phyloP scores from a whole-genome alignment of 2,888 invertebrate species.

The Polydrusus cervinus region DNA sequence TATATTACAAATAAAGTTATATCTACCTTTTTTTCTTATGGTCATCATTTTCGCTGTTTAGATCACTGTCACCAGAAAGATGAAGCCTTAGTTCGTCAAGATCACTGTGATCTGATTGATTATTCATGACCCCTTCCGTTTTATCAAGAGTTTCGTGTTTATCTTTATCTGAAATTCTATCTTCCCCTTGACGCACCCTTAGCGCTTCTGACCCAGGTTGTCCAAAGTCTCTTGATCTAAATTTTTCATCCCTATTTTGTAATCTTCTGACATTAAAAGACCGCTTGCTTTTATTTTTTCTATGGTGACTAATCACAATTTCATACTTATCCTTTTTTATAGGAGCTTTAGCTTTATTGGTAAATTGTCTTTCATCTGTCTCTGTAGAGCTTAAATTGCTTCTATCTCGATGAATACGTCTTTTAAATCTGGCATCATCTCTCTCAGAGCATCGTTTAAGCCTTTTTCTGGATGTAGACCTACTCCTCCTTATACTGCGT shows the following conservation, averaged over 20 bases:
- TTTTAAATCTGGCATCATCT: not conserved
- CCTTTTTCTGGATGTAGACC: not conserved
- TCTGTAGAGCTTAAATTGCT: not conserved
- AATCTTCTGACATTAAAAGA: not conserved
- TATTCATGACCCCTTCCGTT: not conserved
- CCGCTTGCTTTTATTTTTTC: not conserved
- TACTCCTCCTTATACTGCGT: not conserved
- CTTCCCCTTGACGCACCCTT: not conserved
- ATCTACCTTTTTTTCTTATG: constrained; percentile 9
- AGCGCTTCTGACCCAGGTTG: not conserved
- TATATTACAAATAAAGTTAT: not conserved
- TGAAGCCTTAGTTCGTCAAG: constrained; percentile 17
- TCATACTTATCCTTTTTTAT: not conserved
- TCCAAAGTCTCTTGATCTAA: not conserved
- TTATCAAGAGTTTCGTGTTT: not conserved
- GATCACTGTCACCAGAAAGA: constrained; percentile 28
- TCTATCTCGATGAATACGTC: not conserved
- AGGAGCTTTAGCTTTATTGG: not conserved
- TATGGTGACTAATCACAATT: not conserved
- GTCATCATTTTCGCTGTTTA: not conserved
- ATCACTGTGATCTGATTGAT: constrained; percentile 16
- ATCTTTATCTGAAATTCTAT: not conserved
- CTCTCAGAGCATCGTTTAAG: not conserved
- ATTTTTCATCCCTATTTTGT: not conserved
- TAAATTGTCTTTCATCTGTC: not conserved